Base-by-base conservation (phyloP, 2,113 vertebrate genomes). In the Paratilapia polleni region DNA sequence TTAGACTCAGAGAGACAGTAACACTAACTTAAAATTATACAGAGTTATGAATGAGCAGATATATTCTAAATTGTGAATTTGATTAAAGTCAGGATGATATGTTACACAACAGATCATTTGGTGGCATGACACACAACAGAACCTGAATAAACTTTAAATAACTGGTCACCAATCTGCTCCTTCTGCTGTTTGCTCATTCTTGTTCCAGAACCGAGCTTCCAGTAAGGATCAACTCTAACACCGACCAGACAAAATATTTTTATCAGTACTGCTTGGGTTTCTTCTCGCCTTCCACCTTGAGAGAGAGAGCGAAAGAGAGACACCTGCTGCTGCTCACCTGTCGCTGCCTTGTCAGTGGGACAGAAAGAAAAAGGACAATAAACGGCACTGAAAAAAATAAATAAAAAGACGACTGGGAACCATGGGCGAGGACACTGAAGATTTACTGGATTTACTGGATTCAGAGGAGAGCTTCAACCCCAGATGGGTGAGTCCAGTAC, bases 111-210 rank as follows among this genome's bases (percentile, higher is more conserved):
- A 38, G 38, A 36, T 38, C 9, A 38, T 38, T 38, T 38, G 38
- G 10, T 38, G 38, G 38, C 38, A 10, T 8, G 36, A 38, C 43
- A 47, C 43, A 12, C 13, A 36, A 4, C 13, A 47, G 13, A 47
- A 47, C 43, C 1, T 47, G 13, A 43, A 43, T 43, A 12, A 47
- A 47, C 13, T 15, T 47, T 5, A 47, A 15, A 15, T 2, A 41
- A 41, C 11, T 41, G 47, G 8, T 38, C 0, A 13, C 9, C 0
- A 0, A 49, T 1, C 41, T 70, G 41, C 11, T 49, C 14, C 47
- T 47, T 68, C 41, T 1, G 43, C 24, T 49, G 0, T 36, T 5
- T 63, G 0, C 9, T 68, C 41, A 1, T 9, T 47, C 41, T 49
- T 47, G 17, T 28, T 68, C 0, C 41, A 68, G 64, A 47, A 19